Base-by-base conservation (phyloP, 2,888 invertebrate genomes). In the Machimus rusticus region DNA sequence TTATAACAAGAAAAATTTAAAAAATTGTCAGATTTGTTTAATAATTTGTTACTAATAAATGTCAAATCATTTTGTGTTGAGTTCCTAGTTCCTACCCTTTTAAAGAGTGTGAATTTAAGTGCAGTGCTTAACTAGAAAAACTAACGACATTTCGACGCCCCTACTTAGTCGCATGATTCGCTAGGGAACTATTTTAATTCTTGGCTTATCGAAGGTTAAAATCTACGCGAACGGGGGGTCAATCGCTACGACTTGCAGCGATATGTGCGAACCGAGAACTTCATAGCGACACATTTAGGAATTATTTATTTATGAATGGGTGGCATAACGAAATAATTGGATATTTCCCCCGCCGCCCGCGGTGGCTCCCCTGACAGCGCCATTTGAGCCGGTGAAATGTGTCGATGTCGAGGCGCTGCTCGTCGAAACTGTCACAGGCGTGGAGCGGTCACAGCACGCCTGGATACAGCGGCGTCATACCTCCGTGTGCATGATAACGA, bases 311-410 rank as follows among this genome's bases (percentile, higher is more conserved):
- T 79, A 79, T 79, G 79, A 31, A 79, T 79, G 46, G 23, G 51
- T 34, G 51, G 28, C 79, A 79, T 79, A 79, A 79, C 79, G 55
- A 79, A 79, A 79, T 79, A 79, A 79, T 79, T 79, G 79, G 79
- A 79, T 55, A 79, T 51, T 28, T 31, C 28, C 51, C 79, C 31
- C 14, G 14, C 19, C 23, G 16, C 46, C n/a, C 23, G 16, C 66
- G 46, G 79, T 9, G 31, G 5, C 43, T 28, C 46, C 1, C 78
- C 43, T 46, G 78, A 23, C 39, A 46, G 51, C 28, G 46, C 43
- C 16, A 51, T 79, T 79, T 79, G 55, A 79, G 31, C 79, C 51
- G 51, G 79, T 79, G 79, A 79, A 46, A 37, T 55, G 51, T 46
- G 31, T 31, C 51, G 79, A 51, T 79, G 37, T 12, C 16, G 51